Conservation (phyloP, 2,113 vertebrate genomes). For the Burhinus bistriatus region DNA sequence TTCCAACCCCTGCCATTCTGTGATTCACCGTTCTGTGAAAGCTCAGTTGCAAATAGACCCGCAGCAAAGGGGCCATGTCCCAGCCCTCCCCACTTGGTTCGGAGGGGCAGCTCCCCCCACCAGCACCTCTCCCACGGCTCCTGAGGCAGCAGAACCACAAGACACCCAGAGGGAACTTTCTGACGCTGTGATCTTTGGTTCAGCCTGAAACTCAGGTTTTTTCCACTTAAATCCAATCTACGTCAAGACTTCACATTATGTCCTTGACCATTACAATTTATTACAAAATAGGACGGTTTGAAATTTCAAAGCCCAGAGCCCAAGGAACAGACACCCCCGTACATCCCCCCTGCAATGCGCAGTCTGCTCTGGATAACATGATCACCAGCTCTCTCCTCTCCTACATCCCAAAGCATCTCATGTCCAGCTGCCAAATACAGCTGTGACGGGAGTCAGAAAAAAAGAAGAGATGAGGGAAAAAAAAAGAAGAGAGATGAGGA, state of each 20-base stretch:
- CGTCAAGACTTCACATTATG: background rate
- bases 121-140: background rate
- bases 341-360: fast-evolving
- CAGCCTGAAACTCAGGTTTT: background rate
- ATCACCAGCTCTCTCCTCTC: background rate
- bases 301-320: background rate
- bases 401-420: background rate
- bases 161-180: background rate
- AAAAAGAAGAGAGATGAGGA: no score
- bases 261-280: background rate
- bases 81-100: fast-evolving
- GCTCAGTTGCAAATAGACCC: background rate
- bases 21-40: no score
- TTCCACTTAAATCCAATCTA: background rate
- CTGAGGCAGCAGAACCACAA: background rate
- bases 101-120: background rate
- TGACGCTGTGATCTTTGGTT: background rate
- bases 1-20: no score
- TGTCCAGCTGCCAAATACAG: background rate
- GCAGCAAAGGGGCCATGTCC: background rate
- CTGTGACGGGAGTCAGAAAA: background rate
- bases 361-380: background rate
- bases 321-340: background rate
- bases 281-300: background rate
- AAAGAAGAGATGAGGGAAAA: background rate